Base-by-base conservation (phyloP, 2,113 vertebrate species). In the Rana temporaria region DNA sequence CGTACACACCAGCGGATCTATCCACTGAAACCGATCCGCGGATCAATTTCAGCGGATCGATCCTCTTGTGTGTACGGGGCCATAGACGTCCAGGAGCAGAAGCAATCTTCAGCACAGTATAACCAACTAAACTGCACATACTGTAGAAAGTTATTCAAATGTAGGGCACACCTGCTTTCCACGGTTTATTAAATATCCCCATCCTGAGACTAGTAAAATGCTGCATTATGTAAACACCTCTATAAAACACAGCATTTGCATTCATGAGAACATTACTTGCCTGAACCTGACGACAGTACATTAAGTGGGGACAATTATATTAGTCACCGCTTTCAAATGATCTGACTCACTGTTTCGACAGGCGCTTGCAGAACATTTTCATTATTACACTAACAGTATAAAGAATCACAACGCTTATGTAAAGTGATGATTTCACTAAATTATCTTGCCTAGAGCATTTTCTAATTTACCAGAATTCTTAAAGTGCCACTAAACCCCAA, bases 321-420 rank as follows among this genome's bases (percentile, higher is more conserved):
- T 80, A 80, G 32, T 80, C 78, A 71, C 34, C 63, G n/a, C 67
- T 70, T 62, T 62, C 34, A 26, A 20, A 80, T 80, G 66, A 71
- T 78, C 30, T 80, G 67, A 80, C 55, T 80, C 78, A 71, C 67
- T 71, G 8, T 52, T 71, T 70, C 34, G 60, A 59, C 62, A 30
- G 66, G 20, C 38, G 42, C 67, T 79, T 52, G 42, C 26, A 17
- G 38, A 24, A 26, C 11, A 12, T 42, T 79, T 71, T 22, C 32
- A 69, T 70, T 34, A 71, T 52, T 80, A 12, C 20, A 18, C 55
- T 69, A 59, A 42, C 30, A 80, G 34, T 56, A 20, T 26, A 20
- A 62, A 20, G 38, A 20, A 79, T 65, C 19, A 24, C 20, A 32
- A 79, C 18, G 17, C 24, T 71, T 26, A 80, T 63, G 15, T 18